Evolutionary conservation across 1,140 invertebrate genomes (phyloP), one percentile per base, ranked within the genome.

Genomic region (Eurosta solidaginis): DNA sequence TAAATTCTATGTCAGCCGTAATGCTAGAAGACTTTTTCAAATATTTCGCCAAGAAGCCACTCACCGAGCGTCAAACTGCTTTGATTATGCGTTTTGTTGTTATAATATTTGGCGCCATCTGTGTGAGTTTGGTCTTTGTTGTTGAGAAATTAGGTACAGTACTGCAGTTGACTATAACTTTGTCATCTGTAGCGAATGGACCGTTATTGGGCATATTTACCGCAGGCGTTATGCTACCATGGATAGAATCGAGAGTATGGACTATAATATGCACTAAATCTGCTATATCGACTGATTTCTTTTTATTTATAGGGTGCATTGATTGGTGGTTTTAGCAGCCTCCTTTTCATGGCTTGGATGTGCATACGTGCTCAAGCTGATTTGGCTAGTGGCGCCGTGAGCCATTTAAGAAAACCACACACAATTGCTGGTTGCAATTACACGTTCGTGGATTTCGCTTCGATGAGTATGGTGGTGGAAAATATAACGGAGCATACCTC

Each of bases 1-100:
- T 98, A 4, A 98, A 98, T 83, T 96, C 96, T 0, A 92, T 98
- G 89, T 93, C 96, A 1, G 96, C 96, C 10, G 94, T 97, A 12
- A 94, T 98, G 75, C 89, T 97, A 9, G 92, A 97, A 82, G 94
- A 95, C 80, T 93, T 93, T 80, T 92, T 92, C 73, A 93, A 93
- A 87, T 92, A 89, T 14, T 93, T 91, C 84, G 89, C 85, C 25
- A 91, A 88, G 80, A 90, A 86, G 80, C 88, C 91, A 1, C 87
- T 96, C 1, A 91, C 87, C 4, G 92, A 93, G 7, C 89, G 85
- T 75, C 89, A 90, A 78, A 91, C 92, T 0, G 92, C 92, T 33
- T 89, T 92, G 74, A 82, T 94, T 9, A 92, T 94, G 86, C 92
- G 94, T 84, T 82, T 90, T 1, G 92, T 92, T 0, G 93, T 94